phyloP scores from a whole-genome alignment of 2,113 vertebrate species.

The Carlito syrichta region DNA sequence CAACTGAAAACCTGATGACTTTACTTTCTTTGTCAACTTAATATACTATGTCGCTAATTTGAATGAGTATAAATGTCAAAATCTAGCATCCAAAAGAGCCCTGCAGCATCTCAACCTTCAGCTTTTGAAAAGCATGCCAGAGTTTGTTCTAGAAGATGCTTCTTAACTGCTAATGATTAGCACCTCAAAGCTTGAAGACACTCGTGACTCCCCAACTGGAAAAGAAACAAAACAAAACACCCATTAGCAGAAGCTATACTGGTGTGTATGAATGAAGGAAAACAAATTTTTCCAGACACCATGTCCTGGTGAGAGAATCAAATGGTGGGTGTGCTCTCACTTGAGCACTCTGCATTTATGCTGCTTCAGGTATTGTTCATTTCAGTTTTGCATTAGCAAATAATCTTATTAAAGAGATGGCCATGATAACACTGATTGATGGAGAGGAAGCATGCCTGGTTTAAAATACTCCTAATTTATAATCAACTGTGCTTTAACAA shows the following conservation, averaged over 20 bases:
- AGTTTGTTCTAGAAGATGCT: constrained; percentile 38
- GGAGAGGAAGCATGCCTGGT: constrained; percentile 75
- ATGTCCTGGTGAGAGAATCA: constrained; percentile 51
- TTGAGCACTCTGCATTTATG: constrained; percentile 67
- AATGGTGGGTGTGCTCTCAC: constrained; percentile 49
- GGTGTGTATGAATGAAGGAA: constrained; percentile 34
- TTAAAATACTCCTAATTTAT: constrained; percentile 79
- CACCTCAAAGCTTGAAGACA: constrained; percentile 49
- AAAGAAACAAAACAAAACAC: neutral
- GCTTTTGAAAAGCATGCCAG: constrained; percentile 28
- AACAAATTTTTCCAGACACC: constrained; percentile 59
- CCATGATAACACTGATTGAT: constrained; percentile 80
- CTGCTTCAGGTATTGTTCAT: constrained; percentile 73
- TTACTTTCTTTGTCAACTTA: constrained; percentile 41
- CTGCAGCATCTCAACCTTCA: constrained; percentile 48
- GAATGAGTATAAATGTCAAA: constrained; percentile 52
- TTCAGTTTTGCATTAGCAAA: constrained; percentile 83
- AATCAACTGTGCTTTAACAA: constrained; percentile 66
- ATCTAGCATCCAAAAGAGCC: constrained; percentile 45
- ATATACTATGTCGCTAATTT: constrained; percentile 25
- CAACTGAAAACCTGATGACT: neutral
- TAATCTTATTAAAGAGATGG: constrained; percentile 81
- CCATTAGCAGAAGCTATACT: constrained; percentile 51
- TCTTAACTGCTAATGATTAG: constrained; percentile 56
- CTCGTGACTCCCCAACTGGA: constrained; percentile 14